Evolutionary conservation across 2,888 invertebrate genomes (phyloP), one percentile per base, ranked within the genome.

Genomic region (Papilio elwesi): DNA sequence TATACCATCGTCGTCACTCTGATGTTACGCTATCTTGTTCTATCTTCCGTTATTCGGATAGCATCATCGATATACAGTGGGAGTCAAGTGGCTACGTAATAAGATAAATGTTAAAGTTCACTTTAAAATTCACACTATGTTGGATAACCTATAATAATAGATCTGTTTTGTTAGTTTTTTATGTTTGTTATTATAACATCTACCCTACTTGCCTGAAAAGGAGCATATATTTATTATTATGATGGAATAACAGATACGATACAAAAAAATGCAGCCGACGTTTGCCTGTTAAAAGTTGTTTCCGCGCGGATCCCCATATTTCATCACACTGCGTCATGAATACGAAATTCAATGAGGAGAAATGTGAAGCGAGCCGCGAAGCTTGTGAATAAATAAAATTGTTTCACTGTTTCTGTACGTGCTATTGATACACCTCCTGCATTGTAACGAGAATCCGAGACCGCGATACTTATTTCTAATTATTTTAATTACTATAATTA

Each of bases 331-430:
- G 68, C 64, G 68, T 65, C 65, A 51, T 73, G 73, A 73, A 73
- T 73, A 73, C 73, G 64, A 73, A 73, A 69, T 69, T 68, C 57
- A 69, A 68, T 69, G 65, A 69, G 55, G 68, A 68, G 49, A 57
- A 51, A 69, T 49, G 73, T 57, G 68, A 47, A 69, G 38, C 51
- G 68, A 55, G 51, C 73, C 73, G 51, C 57, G 57, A 69, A 65
- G 64, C 49, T 43, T 64, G 55, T 69, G 68, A 65, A 65, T 69
- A 65, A 73, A 73, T 73, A 64, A 69, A 68, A 73, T 65, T 72
- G 55, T 72, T 64, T 51, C 64, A 64, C 53, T 64, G 68, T 73
- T 73, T 72, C 73, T 65, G 68, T 65, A 64, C 64, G 68, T 68
- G 57, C 57, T 71, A 71, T 71, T 71, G 71, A 71, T 66, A 66